Evolutionary conservation across 2,888 invertebrate genomes (phyloP).

Genomic region (Amaurobius ferox): DNA sequence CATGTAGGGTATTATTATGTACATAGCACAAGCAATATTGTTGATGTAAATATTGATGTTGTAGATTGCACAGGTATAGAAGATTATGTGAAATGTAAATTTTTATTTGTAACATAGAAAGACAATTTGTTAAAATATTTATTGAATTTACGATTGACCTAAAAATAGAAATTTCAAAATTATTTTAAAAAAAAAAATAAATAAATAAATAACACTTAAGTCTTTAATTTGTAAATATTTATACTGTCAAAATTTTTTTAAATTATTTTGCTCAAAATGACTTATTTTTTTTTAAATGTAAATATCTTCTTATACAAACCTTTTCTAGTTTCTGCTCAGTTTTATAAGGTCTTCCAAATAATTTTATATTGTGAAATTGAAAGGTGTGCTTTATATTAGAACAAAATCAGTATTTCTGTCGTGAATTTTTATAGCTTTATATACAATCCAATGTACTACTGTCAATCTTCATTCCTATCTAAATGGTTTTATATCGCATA

Average conservation of each 20-base stretch:
- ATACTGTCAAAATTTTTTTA: too few relatives aligned
- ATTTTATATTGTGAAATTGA: too few relatives aligned
- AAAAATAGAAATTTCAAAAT: too few relatives aligned
- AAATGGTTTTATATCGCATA: background rate
- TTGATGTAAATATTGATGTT: slow-evolving; percentile 36
- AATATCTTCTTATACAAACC: too few relatives aligned
- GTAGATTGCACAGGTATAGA: slow-evolving; percentile 10
- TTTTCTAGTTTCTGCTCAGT: background rate
- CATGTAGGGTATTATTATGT: slow-evolving; percentile 1
- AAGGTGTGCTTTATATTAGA: background rate
- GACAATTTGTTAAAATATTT: background rate
- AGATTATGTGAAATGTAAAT: slow-evolving; percentile 16
- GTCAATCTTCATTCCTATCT: background rate
- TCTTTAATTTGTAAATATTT: too few relatives aligned
- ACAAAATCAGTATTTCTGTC: slow-evolving; percentile 13
- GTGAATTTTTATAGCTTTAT: slow-evolving; percentile 7
- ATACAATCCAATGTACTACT: background rate
- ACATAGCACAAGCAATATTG: slow-evolving; percentile 43
- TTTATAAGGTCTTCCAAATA: background rate
- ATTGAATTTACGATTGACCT: too few relatives aligned
- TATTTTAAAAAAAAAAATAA: too few relatives aligned
- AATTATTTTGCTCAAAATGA: too few relatives aligned
- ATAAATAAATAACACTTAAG: too few relatives aligned
- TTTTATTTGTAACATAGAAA: slow-evolving; percentile 38
- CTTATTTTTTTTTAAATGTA: too few relatives aligned